These are phyloP conservation scores for Pteruthius melanotis DNA, from an alignment of 2,113 vertebrate genomes.

Conservation along the genomic window DNA sequence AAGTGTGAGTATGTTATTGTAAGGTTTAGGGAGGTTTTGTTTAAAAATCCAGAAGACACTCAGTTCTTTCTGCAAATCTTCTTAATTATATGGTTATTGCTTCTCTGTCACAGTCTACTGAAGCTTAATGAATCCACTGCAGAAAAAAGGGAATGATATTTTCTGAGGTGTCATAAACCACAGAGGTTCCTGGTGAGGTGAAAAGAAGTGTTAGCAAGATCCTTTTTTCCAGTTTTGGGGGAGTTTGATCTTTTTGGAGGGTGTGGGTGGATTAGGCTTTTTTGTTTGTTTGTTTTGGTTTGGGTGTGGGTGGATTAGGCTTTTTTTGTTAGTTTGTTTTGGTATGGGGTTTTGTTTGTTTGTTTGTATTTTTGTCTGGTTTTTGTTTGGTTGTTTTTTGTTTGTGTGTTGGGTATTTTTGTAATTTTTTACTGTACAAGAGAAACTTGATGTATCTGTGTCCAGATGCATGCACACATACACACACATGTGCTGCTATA, in stretches of 20 bases:
- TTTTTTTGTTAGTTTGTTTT: too few relatives aligned
- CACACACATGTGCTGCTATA: fast-evolving
- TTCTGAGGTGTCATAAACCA: background rate
- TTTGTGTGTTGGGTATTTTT: background rate
- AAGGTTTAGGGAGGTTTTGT: background rate
- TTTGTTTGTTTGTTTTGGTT: too few relatives aligned
- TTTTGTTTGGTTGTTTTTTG: background rate
- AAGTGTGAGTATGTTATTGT: background rate
- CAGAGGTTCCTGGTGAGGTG: background rate
- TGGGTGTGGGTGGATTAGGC: background rate
- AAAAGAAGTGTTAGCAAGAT: background rate
- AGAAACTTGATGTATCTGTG: background rate
- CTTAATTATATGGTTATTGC: conserved; percentile 7
- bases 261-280: background rate
- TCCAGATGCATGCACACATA: background rate
- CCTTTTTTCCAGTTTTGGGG: background rate
- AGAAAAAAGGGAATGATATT: background rate
- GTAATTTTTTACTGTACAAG: background rate
- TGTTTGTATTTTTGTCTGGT: background rate
- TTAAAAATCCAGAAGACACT: background rate
- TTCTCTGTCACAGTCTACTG: conserved; percentile 32
- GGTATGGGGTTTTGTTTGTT: background rate
- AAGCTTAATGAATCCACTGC: conserved; percentile 9
- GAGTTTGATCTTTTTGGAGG: background rate
- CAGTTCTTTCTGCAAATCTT: background rate